Evolutionary conservation across 2,797 vertebrate species (phyloP).

Genomic region (Rhinatrema bivittatum): DNA sequence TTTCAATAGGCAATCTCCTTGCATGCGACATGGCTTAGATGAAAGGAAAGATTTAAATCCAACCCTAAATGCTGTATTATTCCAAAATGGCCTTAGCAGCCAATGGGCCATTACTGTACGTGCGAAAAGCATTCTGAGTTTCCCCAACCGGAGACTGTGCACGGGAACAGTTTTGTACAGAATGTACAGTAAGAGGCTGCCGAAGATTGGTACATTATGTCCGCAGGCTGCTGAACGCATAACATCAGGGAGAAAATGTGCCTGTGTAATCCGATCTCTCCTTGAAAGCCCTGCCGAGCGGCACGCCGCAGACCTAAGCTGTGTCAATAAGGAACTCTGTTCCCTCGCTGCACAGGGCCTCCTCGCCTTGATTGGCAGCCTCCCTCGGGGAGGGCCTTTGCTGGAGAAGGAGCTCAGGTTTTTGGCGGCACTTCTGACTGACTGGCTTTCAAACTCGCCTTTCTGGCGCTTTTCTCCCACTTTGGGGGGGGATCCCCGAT

Average conservation of each 20-base stretch:
- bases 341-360: slow-evolving; percentile 40
- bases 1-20: no score
- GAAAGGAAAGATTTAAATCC: no score
- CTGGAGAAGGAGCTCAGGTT: slow-evolving; percentile 23
- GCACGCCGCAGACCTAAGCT: slow-evolving; percentile 39
- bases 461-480: slow-evolving; percentile 16
- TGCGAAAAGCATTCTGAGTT: no score
- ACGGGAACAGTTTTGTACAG: no score
- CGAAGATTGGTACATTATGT: no score
- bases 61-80: no score
- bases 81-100: no score
- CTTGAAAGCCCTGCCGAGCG: slow-evolving; percentile 34
- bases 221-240: no score
- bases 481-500: slow-evolving; percentile 5
- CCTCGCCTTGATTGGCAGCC: slow-evolving; percentile 34
- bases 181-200: no score
- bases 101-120: no score
- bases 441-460: slow-evolving; percentile 13
- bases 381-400: slow-evolving; percentile 28
- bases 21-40: no score
- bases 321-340: slow-evolving; percentile 44
- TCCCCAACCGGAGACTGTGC: no score
- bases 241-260: slow-evolving; percentile 18
- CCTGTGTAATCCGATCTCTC: slow-evolving; percentile 43
- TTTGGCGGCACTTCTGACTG: slow-evolving; percentile 41